Evolutionary conservation across 1,140 invertebrate genomes (phyloP).

Genomic region (Laupala kohalensis): DNA sequence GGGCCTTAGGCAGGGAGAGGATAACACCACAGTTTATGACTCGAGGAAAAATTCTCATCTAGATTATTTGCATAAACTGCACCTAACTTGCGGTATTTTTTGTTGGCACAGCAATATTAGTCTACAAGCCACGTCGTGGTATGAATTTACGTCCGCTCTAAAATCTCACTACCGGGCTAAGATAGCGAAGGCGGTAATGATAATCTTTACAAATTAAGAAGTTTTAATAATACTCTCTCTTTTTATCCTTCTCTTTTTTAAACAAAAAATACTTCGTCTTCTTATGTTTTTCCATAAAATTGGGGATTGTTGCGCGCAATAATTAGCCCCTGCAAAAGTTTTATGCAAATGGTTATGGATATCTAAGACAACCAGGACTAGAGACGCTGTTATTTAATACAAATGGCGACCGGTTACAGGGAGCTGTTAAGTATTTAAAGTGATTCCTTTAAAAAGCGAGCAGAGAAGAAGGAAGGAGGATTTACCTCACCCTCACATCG

Average conservation of each 20-base stretch:
- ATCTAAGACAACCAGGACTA: not conserved
- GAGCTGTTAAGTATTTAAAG: not conserved
- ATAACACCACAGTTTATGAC: slow-evolving; percentile 25
- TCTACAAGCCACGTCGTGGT: not conserved
- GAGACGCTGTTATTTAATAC: not conserved
- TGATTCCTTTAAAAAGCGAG: not conserved
- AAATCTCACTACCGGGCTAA: slow-evolving; percentile 12
- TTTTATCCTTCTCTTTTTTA: not conserved
- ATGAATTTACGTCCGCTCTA: slow-evolving; percentile 12
- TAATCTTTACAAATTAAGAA: slow-evolving; percentile 17
- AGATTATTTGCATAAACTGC: slow-evolving; percentile 28
- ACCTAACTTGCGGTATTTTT: slow-evolving; percentile 18
- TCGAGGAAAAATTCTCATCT: slow-evolving; percentile 27
- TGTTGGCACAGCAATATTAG: slow-evolving; percentile 12
- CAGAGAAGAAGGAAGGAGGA: not conserved
- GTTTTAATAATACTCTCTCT: slow-evolving; percentile 14
- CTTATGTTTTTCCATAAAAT: not conserved
- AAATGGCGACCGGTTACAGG: not conserved
- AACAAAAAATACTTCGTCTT: not conserved
- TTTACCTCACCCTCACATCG: no score
- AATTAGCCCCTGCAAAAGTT: not conserved
- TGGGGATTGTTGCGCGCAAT: not conserved
- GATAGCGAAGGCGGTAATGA: slow-evolving; percentile 15
- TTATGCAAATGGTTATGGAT: not conserved
- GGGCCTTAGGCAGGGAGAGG: slow-evolving; percentile 15